Conservation (phyloP, 2,113 vertebrate species). For the Gorsachius goisagi region DNA sequence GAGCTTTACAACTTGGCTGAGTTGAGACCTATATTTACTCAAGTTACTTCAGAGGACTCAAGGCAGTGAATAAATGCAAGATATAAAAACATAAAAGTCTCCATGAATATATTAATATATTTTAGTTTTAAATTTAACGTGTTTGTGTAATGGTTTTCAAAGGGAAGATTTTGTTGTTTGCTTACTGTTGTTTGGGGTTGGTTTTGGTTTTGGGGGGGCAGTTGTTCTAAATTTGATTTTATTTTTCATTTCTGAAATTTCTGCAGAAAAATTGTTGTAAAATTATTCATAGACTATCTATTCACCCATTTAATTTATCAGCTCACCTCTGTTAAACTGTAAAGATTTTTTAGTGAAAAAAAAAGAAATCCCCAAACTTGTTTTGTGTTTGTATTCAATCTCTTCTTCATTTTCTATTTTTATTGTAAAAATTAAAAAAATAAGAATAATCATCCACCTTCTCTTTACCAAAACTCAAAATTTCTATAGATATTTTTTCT, state of each 20-base stretch:
- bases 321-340: fast-evolving
- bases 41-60: background rate
- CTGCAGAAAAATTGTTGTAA: background rate
- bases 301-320: fast-evolving
- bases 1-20: background rate
- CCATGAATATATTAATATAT: background rate
- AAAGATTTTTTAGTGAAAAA: background rate
- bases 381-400: background rate
- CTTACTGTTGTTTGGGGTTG: background rate
- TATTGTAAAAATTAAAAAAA: background rate
- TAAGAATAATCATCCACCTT: background rate
- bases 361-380: fast-evolving
- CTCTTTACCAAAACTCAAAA: background rate
- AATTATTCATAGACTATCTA: background rate
- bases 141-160: background rate
- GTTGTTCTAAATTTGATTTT: background rate
- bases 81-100: background rate
- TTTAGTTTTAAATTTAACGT: background rate
- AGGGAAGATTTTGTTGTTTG: background rate
- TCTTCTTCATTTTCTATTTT: background rate
- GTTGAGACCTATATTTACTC: background rate
- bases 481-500: background rate
- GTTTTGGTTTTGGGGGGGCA: fast-evolving
- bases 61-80: background rate
- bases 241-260: background rate